These are phyloP conservation scores for Sebastes matsubarae DNA, from an alignment of 2,797 vertebrate species.

Conservation along the genomic window DNA sequence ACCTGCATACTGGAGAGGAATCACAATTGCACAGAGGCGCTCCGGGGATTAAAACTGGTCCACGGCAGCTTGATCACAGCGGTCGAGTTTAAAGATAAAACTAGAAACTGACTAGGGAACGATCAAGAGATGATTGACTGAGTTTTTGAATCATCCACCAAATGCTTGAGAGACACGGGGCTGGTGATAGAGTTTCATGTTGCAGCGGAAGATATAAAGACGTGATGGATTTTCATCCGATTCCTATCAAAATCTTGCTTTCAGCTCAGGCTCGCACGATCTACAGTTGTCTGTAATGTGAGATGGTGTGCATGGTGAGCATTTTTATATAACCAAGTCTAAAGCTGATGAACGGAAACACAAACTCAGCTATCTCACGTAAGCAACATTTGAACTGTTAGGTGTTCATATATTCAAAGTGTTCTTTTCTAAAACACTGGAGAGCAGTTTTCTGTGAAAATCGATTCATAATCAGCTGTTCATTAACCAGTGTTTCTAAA, in stretches of 20 bases:
- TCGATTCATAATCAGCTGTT: not conserved
- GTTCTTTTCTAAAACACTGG: not conserved
- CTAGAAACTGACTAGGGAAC: slow-evolving; percentile 7
- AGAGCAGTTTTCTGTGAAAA: not conserved
- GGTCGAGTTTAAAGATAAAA: slow-evolving; percentile 7
- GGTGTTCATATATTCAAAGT: not conserved
- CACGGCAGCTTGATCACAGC: not conserved
- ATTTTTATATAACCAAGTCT: not conserved
- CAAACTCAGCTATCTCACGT: not conserved
- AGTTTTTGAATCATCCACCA: slow-evolving; percentile 48
- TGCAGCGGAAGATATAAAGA: not conserved
- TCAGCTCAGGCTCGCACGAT: not conserved
- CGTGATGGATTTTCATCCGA: slow-evolving; percentile 10
- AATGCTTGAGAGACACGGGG: slow-evolving; percentile 31
- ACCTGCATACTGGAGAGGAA: slow-evolving; percentile 30
- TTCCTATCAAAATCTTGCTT: not conserved
- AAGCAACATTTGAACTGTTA: not conserved
- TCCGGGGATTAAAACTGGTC: slow-evolving; percentile 8
- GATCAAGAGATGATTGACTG: slow-evolving; percentile 40
- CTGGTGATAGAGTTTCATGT: slow-evolving; percentile 36
- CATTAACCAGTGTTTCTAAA: not conserved
- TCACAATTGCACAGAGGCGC: not conserved
- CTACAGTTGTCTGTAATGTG: not conserved
- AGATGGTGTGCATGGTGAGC: not conserved
- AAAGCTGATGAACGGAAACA: not conserved